Base-by-base conservation (phyloP, 2,797 vertebrate species). In the Telmatherina bonti region DNA sequence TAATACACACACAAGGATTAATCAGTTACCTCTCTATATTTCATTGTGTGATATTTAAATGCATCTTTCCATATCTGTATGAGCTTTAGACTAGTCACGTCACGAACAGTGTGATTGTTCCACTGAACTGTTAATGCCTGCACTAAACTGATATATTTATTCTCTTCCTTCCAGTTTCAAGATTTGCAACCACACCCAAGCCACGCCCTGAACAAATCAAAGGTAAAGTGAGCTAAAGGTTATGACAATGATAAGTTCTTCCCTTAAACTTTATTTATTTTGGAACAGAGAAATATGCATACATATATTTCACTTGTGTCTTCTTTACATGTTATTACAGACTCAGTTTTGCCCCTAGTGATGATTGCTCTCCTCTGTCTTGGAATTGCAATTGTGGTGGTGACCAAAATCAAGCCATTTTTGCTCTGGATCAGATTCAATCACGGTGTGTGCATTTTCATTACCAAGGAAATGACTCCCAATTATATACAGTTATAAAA, bases 361-460 rank as follows among this genome's bases (percentile, higher is more conserved):
- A 84, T 87, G 67, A 87, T 79, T 27, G 51, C 4, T 33, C 74
- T 90, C 58, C 62, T 93, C 67, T 83, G 75, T 84, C 15, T 60
- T 10, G 90, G 69, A 69, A 43, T 86, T 57, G 61, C 76, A 36
- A 24, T 93, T 13, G 24, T 78, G 75, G 27, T 88, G 49, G 11
- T 71, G 36, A 71, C 81, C 60, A 92, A 86, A 74, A 72, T 81
- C 51, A 83, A 83, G 45, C 55, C 68, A 27, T 43, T 84, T 68
- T 71, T 77, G 57, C 63, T 18, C 54, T 88, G 90, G 91, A 76
- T 90, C 70, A 67, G 63, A 58, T 49, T 65, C 43, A 86, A 70
- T 61, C 26, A 74, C 0, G 75, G 94, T 94, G 24, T 89, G 92
- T 90, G 29, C 16, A 70, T 9, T 36, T 16, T 52, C 2, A 24